Evolutionary conservation across 2,888 invertebrate genomes (phyloP).

Genomic region (Bimastos eiseni): DNA sequence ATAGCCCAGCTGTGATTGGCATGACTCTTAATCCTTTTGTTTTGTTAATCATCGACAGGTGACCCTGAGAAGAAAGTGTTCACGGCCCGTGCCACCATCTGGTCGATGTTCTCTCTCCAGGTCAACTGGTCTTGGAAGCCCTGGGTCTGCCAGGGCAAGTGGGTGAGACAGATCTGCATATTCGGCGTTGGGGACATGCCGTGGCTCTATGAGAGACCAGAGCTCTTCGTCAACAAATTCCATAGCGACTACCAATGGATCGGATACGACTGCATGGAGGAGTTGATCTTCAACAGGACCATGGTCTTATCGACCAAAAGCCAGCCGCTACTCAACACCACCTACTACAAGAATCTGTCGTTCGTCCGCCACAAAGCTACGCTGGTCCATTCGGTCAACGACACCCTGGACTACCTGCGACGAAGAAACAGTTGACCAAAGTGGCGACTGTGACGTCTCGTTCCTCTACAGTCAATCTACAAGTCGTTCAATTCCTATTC

Average conservation of each 20-base stretch:
- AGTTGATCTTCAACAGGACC: constrained; percentile 40
- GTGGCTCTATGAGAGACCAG: constrained; percentile 46
- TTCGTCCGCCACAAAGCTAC: constrained; percentile 35
- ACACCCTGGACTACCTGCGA: background rate
- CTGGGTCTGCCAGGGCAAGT: constrained; percentile 49
- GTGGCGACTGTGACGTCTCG: background rate
- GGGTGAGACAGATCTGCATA: constrained; percentile 52
- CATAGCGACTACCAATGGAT: constrained; percentile 38
- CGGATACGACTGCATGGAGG: constrained; percentile 42
- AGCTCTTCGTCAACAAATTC: constrained; percentile 58
- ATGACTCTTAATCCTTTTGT: background rate
- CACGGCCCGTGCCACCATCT: constrained; percentile 39
- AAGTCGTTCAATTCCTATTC: background rate
- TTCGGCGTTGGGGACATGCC: constrained; percentile 53
- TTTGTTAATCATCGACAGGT: constrained; percentile 31
- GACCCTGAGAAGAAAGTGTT: constrained; percentile 42
- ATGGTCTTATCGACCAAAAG: background rate
- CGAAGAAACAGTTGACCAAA: background rate
- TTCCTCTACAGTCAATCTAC: background rate
- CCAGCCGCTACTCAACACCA: constrained; percentile 20
- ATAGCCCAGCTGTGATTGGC: too few species aligned
- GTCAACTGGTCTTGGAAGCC: constrained; percentile 40
- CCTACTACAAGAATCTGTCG: constrained; percentile 37
- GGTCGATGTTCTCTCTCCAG: constrained; percentile 33
- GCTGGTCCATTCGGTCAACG: constrained; percentile 25